Evolutionary conservation across 2,113 vertebrate genomes (phyloP).

Genomic region (Nicator chloris): DNA sequence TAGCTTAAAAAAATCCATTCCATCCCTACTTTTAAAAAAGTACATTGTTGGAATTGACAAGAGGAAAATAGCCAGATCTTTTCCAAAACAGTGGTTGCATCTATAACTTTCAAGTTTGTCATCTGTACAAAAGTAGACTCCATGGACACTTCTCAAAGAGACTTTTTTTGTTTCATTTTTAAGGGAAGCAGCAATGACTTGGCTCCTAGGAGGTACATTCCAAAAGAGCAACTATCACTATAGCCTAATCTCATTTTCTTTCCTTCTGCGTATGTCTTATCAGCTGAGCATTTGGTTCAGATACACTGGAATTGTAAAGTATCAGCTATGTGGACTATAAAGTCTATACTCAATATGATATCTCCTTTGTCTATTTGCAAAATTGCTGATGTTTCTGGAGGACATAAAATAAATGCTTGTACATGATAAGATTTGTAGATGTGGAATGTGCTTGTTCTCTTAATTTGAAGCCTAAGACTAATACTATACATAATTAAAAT

Average conservation of each 20-base stretch:
- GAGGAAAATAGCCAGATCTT: not conserved
- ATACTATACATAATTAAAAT: not conserved
- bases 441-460: not conserved
- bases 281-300: not conserved
- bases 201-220: not conserved
- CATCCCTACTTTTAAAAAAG: not conserved
- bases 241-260: not conserved
- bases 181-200: not conserved
- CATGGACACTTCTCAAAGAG: not conserved
- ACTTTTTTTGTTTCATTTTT: not conserved
- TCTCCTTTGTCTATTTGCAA: not conserved
- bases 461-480: not conserved
- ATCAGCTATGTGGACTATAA: not conserved
- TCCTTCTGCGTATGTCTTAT: not conserved
- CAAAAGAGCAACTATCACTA: not conserved
- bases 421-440: not conserved
- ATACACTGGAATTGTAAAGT: not conserved
- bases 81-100: not conserved
- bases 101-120: not conserved
- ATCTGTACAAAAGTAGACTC: not conserved
- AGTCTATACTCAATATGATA: not conserved
- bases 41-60: not conserved
- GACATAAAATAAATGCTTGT: not conserved
- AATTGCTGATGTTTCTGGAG: not conserved
- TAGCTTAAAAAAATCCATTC: not conserved